Evolutionary conservation across 2,113 vertebrate species (phyloP).

Genomic region (Ranitomeya imitator): DNA sequence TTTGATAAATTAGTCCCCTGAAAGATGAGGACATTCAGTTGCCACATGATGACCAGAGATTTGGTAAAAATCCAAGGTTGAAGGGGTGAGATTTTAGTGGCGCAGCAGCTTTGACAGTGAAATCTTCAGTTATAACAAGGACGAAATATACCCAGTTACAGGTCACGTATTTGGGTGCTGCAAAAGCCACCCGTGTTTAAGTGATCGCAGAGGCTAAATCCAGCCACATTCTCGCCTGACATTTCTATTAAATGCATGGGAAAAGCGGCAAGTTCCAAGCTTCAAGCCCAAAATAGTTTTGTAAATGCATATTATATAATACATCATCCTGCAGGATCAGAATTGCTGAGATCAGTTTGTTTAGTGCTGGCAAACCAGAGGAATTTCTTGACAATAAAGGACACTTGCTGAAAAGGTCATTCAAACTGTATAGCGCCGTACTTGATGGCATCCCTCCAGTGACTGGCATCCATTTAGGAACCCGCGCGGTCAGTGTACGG

Average conservation of each 20-base stretch:
- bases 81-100: background rate
- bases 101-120: constrained; percentile 1
- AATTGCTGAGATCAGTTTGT: background rate
- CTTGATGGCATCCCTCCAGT: background rate
- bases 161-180: constrained; percentile 6
- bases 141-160: constrained; percentile 13
- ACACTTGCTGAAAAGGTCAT: constrained; percentile 18
- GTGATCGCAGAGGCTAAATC: constrained; percentile 25
- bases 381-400: constrained; percentile 25
- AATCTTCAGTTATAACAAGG: constrained; percentile 27
- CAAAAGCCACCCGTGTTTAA: constrained; percentile 21
- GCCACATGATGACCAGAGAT: background rate
- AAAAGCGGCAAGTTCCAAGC: background rate
- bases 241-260: constrained; percentile 9
- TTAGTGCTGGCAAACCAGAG: background rate
- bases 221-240: background rate
- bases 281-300: background rate
- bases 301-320: background rate
- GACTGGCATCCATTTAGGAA: background rate
- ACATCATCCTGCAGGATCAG: background rate
- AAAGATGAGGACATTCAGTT: background rate
- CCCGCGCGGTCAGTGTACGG: background rate
- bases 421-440: background rate
- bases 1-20: background rate
- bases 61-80: constrained; percentile 6